These are phyloP conservation scores for Drosophila nr. perissopoda DNA, from an alignment of 2,888 invertebrate genomes.

Conservation along the genomic window DNA sequence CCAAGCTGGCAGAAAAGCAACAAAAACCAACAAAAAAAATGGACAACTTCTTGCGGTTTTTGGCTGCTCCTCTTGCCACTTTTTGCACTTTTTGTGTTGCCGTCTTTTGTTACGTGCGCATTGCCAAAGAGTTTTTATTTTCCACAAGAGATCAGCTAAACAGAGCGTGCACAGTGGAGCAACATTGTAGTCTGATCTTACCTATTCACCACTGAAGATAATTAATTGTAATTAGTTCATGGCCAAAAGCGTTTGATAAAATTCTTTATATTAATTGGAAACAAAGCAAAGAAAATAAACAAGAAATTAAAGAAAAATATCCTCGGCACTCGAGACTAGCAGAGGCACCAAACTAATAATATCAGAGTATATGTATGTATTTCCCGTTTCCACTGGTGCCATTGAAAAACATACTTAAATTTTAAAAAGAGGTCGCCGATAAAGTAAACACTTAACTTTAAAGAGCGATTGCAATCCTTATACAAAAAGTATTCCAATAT, in stretches of 20 bases:
- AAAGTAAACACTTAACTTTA: background rate
- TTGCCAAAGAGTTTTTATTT: constrained; percentile 46
- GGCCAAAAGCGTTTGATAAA: background rate
- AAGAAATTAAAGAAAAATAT: background rate
- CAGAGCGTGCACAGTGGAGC: constrained; percentile 15
- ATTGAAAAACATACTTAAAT: background rate
- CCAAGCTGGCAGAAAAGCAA: constrained; percentile 13
- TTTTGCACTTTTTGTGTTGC: constrained; percentile 23
- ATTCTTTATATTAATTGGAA: background rate
- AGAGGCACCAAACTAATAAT: background rate
- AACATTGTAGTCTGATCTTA: background rate
- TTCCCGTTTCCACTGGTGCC: too few species aligned
- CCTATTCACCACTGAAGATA: background rate
- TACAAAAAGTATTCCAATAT: background rate
- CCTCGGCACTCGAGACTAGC: background rate
- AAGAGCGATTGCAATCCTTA: background rate
- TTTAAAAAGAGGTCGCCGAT: background rate
- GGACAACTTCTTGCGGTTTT: constrained; percentile 76
- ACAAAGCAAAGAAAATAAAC: background rate
- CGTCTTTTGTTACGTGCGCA: constrained; percentile 65
- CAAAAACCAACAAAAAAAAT: constrained; percentile 29
- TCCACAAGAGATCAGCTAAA: constrained; percentile 18
- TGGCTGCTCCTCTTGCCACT: constrained; percentile 20
- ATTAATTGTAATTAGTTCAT: background rate
- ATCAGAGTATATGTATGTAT: too few species aligned